Evolutionary conservation across 2,888 invertebrate species (phyloP), one percentile per base, ranked within the genome.

Genomic region (Brachyptera putata): DNA sequence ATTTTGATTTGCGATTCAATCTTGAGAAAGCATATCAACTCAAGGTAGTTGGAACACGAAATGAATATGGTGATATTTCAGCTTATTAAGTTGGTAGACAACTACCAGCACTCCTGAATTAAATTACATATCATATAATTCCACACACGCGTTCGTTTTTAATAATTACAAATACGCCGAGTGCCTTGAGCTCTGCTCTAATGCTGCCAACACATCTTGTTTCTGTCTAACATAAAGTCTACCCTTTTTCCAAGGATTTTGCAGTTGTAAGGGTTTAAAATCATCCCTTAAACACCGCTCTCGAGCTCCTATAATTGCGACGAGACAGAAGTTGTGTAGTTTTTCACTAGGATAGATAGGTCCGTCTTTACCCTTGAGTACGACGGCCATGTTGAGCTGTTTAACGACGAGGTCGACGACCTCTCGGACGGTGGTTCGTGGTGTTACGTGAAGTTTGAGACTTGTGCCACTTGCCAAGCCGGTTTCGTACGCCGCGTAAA

Each of bases 231-330:
- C 95, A 75, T 93, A 96, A 63, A 98, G 77, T 61, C 94, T 81
- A 0, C 97, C 97, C 71, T 91, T 92, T 65, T 91, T 86, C 97
- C 97, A 97, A 0, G 96, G 96, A 74, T 94, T 94, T 73, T 96
- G 95, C 58, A 98, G 78, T 68, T 92, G 90, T 18, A 98, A 78
- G 0, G 95, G 94, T 69, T 91, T 89, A 73, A 95, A 97, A 73
- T 97, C 96, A 70, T 97, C 95, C 3, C 95, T 78, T 4, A 98
- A 80, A 70, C 97, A 95, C 61, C 97, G 81, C 71, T 98, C 97
- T 30, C 96, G 78, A 0, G 95, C 94, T 0, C 97, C 97, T 61
- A 97, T 94, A 25, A 97, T 95, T 0, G 95, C 94, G 2, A 96
- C 96, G 48, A 97, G 80, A 73, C 95, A 96, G 75, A 95, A 96